These are phyloP conservation scores for Alectura lathami DNA, from an alignment of 2,113 vertebrate species.

Conservation along the genomic window DNA sequence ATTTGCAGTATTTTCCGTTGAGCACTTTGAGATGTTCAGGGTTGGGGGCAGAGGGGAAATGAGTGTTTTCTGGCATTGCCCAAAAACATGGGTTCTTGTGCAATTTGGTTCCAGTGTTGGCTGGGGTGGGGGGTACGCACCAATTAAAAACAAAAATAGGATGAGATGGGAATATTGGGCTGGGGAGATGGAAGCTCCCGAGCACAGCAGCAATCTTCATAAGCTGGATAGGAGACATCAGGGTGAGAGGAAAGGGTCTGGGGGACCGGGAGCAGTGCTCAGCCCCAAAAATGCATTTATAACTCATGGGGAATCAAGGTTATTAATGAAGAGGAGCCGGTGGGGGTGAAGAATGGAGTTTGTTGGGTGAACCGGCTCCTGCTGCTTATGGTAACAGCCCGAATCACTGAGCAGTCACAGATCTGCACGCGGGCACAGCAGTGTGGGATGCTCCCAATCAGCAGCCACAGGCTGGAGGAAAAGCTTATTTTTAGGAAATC, in stretches of 20 bases:
- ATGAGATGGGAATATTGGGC: not conserved
- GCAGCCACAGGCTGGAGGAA: rapidly evolving
- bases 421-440: no score
- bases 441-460: not conserved
- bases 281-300: rapidly evolving
- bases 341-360: not conserved
- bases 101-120: not conserved
- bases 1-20: conserved; percentile 53
- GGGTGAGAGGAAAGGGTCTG: not conserved
- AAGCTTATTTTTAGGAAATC: not conserved
- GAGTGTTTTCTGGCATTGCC: rapidly evolving
- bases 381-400: not conserved
- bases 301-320: not conserved
- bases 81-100: rapidly evolving
- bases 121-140: not conserved
- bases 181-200: not conserved
- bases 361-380: not conserved
- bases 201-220: not conserved
- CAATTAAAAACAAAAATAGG: not conserved
- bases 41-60: not conserved
- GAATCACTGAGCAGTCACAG: not conserved
- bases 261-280: rapidly evolving
- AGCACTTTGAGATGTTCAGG: not conserved
- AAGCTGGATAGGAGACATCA: not conserved
- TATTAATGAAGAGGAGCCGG: not conserved